phyloP scores from a whole-genome alignment of 2,797 vertebrate genomes.

The Gorsachius magnificus region DNA sequence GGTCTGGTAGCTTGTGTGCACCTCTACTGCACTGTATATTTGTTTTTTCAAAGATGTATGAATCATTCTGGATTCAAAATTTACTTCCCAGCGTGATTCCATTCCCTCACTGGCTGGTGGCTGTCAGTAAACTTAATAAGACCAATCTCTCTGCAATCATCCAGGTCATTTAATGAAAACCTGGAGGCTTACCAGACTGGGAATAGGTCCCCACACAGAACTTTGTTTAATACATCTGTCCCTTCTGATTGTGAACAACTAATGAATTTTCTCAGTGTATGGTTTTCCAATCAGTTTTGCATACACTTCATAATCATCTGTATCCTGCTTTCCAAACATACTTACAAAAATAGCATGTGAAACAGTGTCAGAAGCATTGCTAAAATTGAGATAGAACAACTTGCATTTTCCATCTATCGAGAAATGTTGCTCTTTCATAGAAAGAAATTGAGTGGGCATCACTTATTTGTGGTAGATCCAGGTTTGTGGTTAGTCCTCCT shows the following conservation, averaged over 20 bases:
- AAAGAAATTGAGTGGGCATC: neutral
- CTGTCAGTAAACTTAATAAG: neutral
- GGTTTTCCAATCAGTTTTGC: slow-evolving; percentile 55
- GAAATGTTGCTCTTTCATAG: neutral
- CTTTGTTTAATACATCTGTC: neutral
- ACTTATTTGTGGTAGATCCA: neutral
- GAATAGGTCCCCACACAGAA: neutral
- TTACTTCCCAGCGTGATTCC: neutral
- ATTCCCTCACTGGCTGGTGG: neutral
- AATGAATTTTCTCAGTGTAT: slow-evolving; percentile 42
- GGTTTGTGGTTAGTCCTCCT: neutral
- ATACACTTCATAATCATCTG: slow-evolving; percentile 49
- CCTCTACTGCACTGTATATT: neutral
- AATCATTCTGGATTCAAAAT: neutral
- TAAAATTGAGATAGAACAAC: neutral
- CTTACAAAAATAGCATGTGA: slow-evolving; percentile 12
- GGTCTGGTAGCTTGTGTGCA: neutral
- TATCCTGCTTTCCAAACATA: slow-evolving; percentile 47
- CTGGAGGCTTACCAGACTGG: neutral
- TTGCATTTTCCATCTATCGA: neutral
- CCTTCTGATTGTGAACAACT: slow-evolving; percentile 21
- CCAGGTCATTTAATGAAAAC: neutral
- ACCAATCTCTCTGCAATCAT: neutral
- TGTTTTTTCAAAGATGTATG: neutral
- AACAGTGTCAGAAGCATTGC: slow-evolving; percentile 14